Evolutionary conservation across 1,140 invertebrate species (phyloP), one percentile per base, ranked within the genome.

Genomic region (Papilio helenus): DNA sequence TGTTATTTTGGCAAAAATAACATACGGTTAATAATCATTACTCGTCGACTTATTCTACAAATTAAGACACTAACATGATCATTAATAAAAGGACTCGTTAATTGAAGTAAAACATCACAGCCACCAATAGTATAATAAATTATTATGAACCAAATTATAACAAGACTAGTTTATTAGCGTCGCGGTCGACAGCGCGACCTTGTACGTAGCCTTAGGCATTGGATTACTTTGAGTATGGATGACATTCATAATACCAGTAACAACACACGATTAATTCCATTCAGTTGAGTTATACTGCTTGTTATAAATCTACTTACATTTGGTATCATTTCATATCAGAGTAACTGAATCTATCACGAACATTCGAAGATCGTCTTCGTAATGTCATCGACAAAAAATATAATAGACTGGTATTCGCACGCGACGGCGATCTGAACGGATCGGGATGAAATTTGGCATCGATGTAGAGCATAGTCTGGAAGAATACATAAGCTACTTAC

Each of bases 191-290:
- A 42, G 58, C 29, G 26, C n/a, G 76, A 39, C 76, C 76, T 77
- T 77, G 76, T 20, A 23, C 76, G 39, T 77, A 77, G 76, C 55
- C 76, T 77, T 65, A 77, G 76, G 76, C 76, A 65, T 77, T 61
- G 58, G 55, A 77, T 77, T 77, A 77, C 76, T 77, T 77, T 44
- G 76, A 23, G 55, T 77, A 42, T 65, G 14, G 76, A 77, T 77
- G 76, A 23, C 76, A 77, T 77, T 65, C 76, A 65, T 61, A 61
- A 58, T 42, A 77, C 58, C 3, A 42, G 58, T 77, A 76, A 76
- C 74, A 76, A 58, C 29, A 76, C 49, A 58, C 74, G 74, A 76
- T 76, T 76, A 58, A 76, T 76, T 55, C 74, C 34, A 76, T 18
- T 58, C 49, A 55, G 29, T 10, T 29, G 29, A 10, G 74, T 76